These are phyloP conservation scores for Speoplatyrhinus poulsoni DNA, from an alignment of 2,113 vertebrate genomes.

Conservation along the genomic window DNA sequence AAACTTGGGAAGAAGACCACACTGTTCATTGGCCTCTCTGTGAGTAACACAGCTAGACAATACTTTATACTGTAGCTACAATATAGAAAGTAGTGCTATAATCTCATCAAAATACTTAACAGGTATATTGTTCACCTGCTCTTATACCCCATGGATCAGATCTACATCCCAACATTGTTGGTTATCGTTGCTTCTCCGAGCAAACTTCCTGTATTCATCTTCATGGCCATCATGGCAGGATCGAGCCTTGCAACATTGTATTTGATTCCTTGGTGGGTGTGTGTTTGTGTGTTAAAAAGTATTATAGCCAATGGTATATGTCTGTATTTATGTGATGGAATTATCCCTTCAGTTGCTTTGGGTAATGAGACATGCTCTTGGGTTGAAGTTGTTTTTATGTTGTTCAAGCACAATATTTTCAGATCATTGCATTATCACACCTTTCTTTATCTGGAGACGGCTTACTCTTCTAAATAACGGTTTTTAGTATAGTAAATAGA, in stretches of 20 bases:
- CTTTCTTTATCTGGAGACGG: no score
- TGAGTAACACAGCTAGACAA: constrained; percentile 35
- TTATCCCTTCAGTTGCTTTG: no score
- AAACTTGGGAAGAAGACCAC: constrained; percentile 72
- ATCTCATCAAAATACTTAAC: not conserved
- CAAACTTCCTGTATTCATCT: constrained; percentile 50
- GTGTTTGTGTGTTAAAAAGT: not conserved
- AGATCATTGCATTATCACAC: no score
- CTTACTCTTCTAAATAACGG: no score
- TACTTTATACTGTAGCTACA: not conserved
- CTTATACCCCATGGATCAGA: constrained; percentile 30
- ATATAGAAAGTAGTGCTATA: not conserved
- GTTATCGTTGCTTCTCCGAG: constrained; percentile 37
- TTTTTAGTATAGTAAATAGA: no score
- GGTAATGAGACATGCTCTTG: no score
- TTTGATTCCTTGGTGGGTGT: constrained; percentile 68
- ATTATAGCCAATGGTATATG: not conserved
- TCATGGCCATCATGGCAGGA: constrained; percentile 53
- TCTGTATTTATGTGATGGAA: not conserved
- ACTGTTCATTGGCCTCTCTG: constrained; percentile 58
- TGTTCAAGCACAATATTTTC: no score
- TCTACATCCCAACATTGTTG: constrained; percentile 60
- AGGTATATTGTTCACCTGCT: not conserved
- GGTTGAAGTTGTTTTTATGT: no score
- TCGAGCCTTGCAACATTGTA: constrained; percentile 59